Base-by-base conservation (phyloP, 2,888 invertebrate genomes). In the Hirtodrosophila cameraria region DNA sequence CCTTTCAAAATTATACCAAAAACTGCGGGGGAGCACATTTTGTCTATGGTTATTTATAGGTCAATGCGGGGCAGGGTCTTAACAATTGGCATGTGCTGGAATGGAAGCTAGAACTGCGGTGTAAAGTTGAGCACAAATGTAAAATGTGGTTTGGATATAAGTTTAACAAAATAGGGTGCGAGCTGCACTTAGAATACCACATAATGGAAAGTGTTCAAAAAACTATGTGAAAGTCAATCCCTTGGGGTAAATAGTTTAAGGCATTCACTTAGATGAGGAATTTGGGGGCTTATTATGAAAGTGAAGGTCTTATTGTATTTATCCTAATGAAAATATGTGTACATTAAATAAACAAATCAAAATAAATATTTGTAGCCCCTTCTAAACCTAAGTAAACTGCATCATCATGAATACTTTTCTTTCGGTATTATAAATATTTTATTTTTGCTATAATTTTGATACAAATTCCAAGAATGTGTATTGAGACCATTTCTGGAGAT, bases 71-170 rank as follows among this genome's bases (percentile, higher is more conserved):
- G 20, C 27, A 18, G 33, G 39, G 35, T 57, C 55, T 33, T 52
- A 39, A 36, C 49, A 49, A 61, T 70, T 70, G 73, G 67, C 70
- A 58, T 71, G 73, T 61, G 70, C 70, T 66, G 57, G 16, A 31
- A 45, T 28, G 25, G 20, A 11, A 27, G 12, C 6, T 9, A 20
- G 18, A 50, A 41, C 28, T 15, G 15, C 23, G 6, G 55, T 53
- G 12, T 71, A 59, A 38, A 46, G 45, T 46, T 45, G 45, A 12
- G 30, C 52, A 49, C 68, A 58, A 69, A 48, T 70, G 55, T 46
- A 53, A 23, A 69, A 54, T 64, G 71, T 38, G 71, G 41, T 50
- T 60, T 50, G 7, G 25, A 12, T 46, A 31, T 53, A 39, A n/a
- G 6, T 12, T 4, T 5, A 23, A 4, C 25, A 27, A 41, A 31